Evolutionary conservation across 2,888 invertebrate genomes (phyloP), one percentile per base, ranked within the genome.

Genomic region (Daptonema setosum): DNA sequence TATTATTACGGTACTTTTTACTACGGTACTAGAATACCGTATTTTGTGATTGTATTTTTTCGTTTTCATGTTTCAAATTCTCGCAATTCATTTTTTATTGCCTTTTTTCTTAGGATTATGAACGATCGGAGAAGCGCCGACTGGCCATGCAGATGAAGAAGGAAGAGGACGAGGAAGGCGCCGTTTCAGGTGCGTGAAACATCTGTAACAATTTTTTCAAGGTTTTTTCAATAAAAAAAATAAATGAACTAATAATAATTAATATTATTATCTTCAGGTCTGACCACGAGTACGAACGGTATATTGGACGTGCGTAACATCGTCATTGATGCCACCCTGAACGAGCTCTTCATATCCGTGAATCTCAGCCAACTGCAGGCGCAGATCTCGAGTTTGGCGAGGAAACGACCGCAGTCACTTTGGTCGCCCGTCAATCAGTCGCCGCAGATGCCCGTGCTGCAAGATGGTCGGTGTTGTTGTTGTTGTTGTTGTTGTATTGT

Each of bases 71-170:
- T n/a, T n/a, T n/a, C n/a, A n/a, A n/a, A n/a, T n/a, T n/a, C n/a
- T n/a, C n/a, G n/a, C n/a, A 20, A 28, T 14, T n/a, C 54, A 35
- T 20, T 17, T 17, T 26, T 29, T 57, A 52, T 57, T 28, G 52
- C 29, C 43, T 25, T 2, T 3, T 14, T n/a, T 48, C 11, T 28
- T 41, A 20, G 51, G 45, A 56, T 1, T 55, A 56, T 25, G 54
- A 48, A 20, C 60, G 55, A 24, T 47, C 29, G 26, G 28, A 56
- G 43, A 54, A 48, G 28, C 50, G 67, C 67, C 28, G 43, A 2
- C 11, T n/a, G 29, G 22, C 24, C 17, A n/a, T 52, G 43, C 53
- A n/a, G 47, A 11, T 28, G 52, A 28, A 22, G 11, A 28, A 26
- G 26, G 52, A 48, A 25, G 52, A 28, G 24, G 24, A 28, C 41